phyloP scores from a whole-genome alignment of 2,113 vertebrate species.

The Nicator chloris region DNA sequence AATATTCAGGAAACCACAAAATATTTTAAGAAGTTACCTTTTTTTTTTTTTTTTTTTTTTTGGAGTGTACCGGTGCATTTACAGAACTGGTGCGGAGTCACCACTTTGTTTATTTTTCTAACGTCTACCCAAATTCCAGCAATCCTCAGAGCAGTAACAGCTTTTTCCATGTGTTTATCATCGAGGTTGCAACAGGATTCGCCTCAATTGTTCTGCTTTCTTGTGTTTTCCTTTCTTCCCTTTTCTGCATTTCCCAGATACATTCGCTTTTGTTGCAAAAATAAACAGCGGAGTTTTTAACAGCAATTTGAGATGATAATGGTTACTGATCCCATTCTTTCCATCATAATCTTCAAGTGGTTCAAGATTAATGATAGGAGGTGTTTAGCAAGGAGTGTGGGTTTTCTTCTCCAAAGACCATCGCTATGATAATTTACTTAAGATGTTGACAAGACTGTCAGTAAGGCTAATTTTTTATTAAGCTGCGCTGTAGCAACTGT shows the following conservation, averaged over 20 bases:
- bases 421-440: conserved; percentile 71
- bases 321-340: conserved; percentile 83
- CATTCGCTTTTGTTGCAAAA: conserved; percentile 78
- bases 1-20: background rate
- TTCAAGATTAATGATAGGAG: conserved; percentile 85
- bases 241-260: conserved; percentile 23
- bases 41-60: conserved; percentile 2
- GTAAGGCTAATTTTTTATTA: conserved; percentile 66
- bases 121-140: conserved; percentile 45
- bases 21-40: conserved; percentile 41
- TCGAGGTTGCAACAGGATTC: conserved; percentile 53
- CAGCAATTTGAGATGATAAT: conserved; percentile 83
- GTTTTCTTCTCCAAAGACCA: conserved; percentile 74
- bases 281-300: conserved; percentile 78
- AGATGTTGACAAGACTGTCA: conserved; percentile 70
- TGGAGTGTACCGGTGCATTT: background rate
- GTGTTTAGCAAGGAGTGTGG: conserved; percentile 65
- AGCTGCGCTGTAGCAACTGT: conserved; percentile 4
- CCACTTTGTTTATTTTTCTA: conserved; percentile 52
- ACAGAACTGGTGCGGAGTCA: background rate
- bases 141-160: conserved; percentile 38
- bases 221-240: conserved; percentile 41
- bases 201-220: conserved; percentile 51
- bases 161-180: conserved; percentile 58
- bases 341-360: conserved; percentile 90